Evolutionary conservation across 2,113 vertebrate species (phyloP).

Genomic region (Nematolebias whitei): DNA sequence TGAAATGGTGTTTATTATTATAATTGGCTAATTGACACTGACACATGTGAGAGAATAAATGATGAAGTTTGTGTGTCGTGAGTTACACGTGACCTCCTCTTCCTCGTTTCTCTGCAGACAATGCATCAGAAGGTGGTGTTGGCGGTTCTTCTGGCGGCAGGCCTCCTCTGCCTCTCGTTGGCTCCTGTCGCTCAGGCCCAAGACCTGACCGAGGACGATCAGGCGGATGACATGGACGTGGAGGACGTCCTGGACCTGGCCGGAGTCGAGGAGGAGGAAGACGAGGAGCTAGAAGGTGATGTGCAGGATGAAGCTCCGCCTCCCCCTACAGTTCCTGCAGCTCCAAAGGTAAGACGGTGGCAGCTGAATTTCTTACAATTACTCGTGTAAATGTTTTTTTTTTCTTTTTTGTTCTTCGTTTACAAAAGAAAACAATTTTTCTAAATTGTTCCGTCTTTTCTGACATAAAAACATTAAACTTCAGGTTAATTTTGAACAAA

Average conservation of each 20-base stretch:
- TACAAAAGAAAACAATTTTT: too few relatives aligned
- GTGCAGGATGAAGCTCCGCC: conserved; percentile 48
- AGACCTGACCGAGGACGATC: conserved; percentile 73
- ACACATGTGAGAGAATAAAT: too few relatives aligned
- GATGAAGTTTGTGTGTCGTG: too few relatives aligned
- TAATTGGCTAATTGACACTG: too few relatives aligned
- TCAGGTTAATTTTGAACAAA: too few relatives aligned
- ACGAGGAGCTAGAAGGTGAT: conserved; percentile 57
- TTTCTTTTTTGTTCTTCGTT: not conserved
- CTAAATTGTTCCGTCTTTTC: too few relatives aligned
- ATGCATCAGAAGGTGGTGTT: conserved; percentile 88
- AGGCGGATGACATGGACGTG: conserved; percentile 82
- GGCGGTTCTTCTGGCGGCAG: conserved; percentile 81
- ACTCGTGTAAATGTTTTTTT: not conserved
- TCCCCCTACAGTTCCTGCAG: conserved; percentile 65
- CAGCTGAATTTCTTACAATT: too few relatives aligned
- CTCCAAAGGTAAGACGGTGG: conserved; percentile 84
- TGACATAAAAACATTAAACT: too few relatives aligned
- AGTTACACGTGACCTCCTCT: not conserved
- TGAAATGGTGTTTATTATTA: too few relatives aligned
- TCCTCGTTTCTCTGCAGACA: conserved; percentile 71
- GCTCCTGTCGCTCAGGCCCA: conserved; percentile 74
- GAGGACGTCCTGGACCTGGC: conserved; percentile 86
- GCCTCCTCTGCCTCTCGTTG: conserved; percentile 65
- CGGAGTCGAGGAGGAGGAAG: conserved; percentile 76